Evolutionary conservation across 2,797 vertebrate genomes (phyloP), one percentile per base, ranked within the genome.

Genomic region (Loris lydekkerianus): DNA sequence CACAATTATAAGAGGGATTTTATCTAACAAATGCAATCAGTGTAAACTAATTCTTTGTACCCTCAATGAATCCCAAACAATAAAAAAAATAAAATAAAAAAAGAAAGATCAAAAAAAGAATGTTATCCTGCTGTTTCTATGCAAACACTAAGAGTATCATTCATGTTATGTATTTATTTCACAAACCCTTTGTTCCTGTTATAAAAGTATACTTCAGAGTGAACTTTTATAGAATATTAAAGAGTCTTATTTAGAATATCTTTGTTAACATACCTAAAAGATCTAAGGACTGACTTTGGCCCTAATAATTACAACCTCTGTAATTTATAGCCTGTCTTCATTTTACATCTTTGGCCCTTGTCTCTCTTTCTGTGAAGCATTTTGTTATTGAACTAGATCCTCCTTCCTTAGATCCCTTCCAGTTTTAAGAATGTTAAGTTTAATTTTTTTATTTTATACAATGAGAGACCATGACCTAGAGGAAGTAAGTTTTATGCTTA

Each of bases 241-340:
- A 80, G 61, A 94, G 25, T 10, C 56, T 89, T 87, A 91, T 91
- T 81, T 96, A 85, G 84, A 95, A 78, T 75, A 87, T 78, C 89
- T 94, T 91, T 89, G 77, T 84, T 95, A 96, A 84, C 67, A 37
- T 5, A 85, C 37, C 29, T 93, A 93, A 93, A 92, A 86, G 84
- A 95, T 87, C 83, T 63, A 89, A 89, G 80, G 23, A 75, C 77
- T 93, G 56, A 84, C 89, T 63, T 94, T 95, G 93, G 80, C 63
- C 93, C 75, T 69, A 67, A 29, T 76, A 77, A 84, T 85, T 37
- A 77, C 87, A 96, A 87, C 43, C 31, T 70, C 6, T 10, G 8
- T 82, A 90, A 94, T 84, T 96, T 89, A 96, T 37, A 81, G 72
- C n/a, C 17, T 53, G 70, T 91, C 49, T 53, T 53, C 49, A 56